Evolutionary conservation across 2,888 invertebrate species (phyloP), one percentile per base, ranked within the genome.

Genomic region (Synergus gifuensis): DNA sequence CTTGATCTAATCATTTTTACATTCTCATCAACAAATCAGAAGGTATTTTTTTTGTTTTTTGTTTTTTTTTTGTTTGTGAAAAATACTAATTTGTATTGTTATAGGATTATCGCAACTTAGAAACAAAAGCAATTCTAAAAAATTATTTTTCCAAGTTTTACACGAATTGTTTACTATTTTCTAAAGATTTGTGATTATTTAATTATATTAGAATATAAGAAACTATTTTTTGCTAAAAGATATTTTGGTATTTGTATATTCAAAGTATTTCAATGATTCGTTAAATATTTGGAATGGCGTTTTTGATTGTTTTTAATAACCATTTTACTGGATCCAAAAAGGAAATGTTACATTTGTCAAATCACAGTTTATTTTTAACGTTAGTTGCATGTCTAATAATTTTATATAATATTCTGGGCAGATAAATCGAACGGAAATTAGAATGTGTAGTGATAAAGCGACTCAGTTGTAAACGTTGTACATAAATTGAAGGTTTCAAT

Each of bases 161-260:
- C 54, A 40, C 44, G n/a, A 79, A 79, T 8, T 14, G 8, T 9
- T 49, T 54, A 9, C n/a, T 2, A 54, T 54, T 54, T 54, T 54
- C n/a, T 54, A n/a, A 76, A 83, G 79, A 79, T 84, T 77, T 40
- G 76, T 36, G n/a, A 49, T 66, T 67, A 16, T 22, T 58, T 83
- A 81, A 40, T 80, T 81, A 76, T 42, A 28, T 28, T 54, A 18
- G 14, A 78, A 16, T 36, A 28, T 18, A 36, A 58, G 40, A 40
- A 78, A 81, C 76, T 12, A 46, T 46, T 46, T 54, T 60, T 28
- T 22, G 12, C 11, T 60, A 60, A 60, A 60, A 11, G 18, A 60
- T 54, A 54, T 54, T 54, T 60, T 60, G 22, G 22, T 22, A 60
- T 11, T 60, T 22, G 12, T 60, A 5, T 18, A 3, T 4, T 22